Evolutionary conservation across 1,140 invertebrate species (phyloP).

Genomic region (Hycleus phaleratus): DNA sequence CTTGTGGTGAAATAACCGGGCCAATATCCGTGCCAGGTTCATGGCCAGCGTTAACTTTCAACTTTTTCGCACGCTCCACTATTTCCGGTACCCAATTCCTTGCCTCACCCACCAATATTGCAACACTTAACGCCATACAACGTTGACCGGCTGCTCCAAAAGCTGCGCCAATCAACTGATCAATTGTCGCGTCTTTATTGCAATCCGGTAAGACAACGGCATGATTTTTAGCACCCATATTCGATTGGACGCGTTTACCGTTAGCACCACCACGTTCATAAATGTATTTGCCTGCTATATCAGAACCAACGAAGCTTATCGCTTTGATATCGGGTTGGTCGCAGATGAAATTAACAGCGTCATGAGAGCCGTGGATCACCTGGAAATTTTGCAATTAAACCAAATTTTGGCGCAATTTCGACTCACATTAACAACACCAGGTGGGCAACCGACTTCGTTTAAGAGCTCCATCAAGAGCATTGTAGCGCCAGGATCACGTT

Average conservation of each 20-base stretch:
- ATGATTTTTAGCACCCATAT: constrained; percentile 99
- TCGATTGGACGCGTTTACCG: constrained; percentile 96
- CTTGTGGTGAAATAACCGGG: constrained; percentile 89
- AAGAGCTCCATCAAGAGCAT: constrained; percentile 90
- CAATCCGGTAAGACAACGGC: constrained; percentile 95
- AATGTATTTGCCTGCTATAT: constrained; percentile 93
- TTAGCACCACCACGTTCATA: constrained; percentile 75
- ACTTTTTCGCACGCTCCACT: constrained; percentile 73
- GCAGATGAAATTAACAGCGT: constrained; percentile 95
- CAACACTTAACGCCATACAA: constrained; percentile 98
- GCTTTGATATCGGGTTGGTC: constrained; percentile 93
- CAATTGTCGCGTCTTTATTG: constrained; percentile 93
- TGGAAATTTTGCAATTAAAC: constrained; percentile 20
- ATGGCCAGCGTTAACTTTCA: constrained; percentile 92
- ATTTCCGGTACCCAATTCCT: constrained; percentile 92
- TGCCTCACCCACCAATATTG: constrained; percentile 90
- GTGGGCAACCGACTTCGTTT: constrained; percentile 84
- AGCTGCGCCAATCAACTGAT: constrained; percentile 89
- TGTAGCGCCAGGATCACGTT: constrained; percentile 92
- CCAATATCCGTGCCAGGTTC: constrained; percentile 91
- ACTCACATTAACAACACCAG: constrained; percentile 81
- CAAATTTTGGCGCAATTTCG: neutral
- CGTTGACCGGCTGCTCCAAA: constrained; percentile 92
- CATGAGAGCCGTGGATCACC: constrained; percentile 90
- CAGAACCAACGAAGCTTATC: constrained; percentile 97